phyloP scores from a whole-genome alignment of 2,113 vertebrate species.

The Athene noctua region DNA sequence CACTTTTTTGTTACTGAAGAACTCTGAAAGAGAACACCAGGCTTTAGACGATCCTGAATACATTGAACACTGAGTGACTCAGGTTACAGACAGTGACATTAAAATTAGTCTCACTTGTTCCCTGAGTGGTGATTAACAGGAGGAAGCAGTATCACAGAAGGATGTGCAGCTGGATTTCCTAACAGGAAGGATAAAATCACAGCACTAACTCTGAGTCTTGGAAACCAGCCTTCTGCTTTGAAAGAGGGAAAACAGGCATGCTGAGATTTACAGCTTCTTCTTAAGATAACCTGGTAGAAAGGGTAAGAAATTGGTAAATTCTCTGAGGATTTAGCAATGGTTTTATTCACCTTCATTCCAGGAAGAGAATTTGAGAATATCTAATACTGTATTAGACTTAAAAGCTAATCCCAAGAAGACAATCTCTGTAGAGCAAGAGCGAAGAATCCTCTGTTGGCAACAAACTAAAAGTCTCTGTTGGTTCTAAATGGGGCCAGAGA shows the following conservation, averaged over 20 bases:
- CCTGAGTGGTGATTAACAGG: not conserved
- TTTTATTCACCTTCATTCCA: not conserved
- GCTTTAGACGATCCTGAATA: not conserved
- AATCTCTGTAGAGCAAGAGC: not conserved
- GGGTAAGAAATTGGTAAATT: not conserved
- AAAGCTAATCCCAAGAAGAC: not conserved
- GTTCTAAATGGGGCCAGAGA: not conserved
- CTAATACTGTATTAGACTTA: not conserved
- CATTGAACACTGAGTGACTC: not conserved
- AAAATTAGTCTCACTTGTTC: not conserved
- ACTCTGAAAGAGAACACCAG: not conserved
- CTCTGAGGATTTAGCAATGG: not conserved
- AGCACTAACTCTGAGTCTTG: not conserved
- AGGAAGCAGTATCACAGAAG: not conserved
- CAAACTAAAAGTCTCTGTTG: not conserved
- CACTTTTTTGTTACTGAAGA: not conserved
- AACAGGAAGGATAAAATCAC: not conserved
- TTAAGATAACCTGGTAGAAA: not conserved
- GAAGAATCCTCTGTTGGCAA: not conserved
- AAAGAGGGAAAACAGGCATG: not conserved
- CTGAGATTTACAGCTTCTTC: not conserved
- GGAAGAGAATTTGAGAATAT: not conserved
- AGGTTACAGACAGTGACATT: not conserved
- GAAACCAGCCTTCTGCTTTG: not conserved
- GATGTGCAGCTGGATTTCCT: not conserved